phyloP scores from a whole-genome alignment of 1,140 invertebrate species.

The Venturia canescens region DNA sequence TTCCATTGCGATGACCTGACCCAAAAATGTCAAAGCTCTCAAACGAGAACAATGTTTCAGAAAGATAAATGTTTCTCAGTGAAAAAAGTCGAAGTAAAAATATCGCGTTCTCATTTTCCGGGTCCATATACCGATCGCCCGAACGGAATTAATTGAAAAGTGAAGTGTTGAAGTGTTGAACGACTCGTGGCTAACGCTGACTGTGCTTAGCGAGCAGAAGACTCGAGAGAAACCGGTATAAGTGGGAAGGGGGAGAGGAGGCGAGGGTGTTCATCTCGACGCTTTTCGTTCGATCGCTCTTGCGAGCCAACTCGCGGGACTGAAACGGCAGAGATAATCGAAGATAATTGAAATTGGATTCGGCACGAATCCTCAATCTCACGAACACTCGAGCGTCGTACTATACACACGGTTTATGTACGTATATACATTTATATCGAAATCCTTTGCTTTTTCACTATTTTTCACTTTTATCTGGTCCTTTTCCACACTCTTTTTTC shows the following conservation, averaged over 20 bases:
- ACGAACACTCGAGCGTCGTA: slow-evolving; percentile 12
- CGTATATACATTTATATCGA: too few relatives aligned
- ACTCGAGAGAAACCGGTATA: neutral
- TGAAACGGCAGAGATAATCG: slow-evolving; percentile 43
- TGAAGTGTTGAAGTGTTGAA: slow-evolving; percentile 43
- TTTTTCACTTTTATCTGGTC: too few relatives aligned
- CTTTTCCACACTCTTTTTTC: too few relatives aligned
- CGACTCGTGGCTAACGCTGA: slow-evolving; percentile 3
- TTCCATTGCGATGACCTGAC: too few relatives aligned
- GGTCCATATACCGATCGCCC: neutral
- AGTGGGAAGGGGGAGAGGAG: neutral
- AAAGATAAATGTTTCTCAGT: neutral
- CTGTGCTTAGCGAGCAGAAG: slow-evolving; percentile 2
- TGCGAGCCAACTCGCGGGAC: slow-evolving; percentile 25
- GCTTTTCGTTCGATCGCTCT: slow-evolving; percentile 20
- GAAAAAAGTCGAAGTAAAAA: neutral
- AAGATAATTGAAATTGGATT: slow-evolving; percentile 48
- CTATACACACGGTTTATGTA: too few relatives aligned
- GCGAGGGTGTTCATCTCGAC: neutral
- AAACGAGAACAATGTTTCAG: neutral
- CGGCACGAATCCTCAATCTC: slow-evolving; percentile 46
- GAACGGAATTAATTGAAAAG: slow-evolving; percentile 44
- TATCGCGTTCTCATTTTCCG: slow-evolving; percentile 16
- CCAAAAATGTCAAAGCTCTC: neutral
- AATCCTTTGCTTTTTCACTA: too few relatives aligned